phyloP scores from a whole-genome alignment of 2,797 vertebrate genomes.

The Cygnus olor region DNA sequence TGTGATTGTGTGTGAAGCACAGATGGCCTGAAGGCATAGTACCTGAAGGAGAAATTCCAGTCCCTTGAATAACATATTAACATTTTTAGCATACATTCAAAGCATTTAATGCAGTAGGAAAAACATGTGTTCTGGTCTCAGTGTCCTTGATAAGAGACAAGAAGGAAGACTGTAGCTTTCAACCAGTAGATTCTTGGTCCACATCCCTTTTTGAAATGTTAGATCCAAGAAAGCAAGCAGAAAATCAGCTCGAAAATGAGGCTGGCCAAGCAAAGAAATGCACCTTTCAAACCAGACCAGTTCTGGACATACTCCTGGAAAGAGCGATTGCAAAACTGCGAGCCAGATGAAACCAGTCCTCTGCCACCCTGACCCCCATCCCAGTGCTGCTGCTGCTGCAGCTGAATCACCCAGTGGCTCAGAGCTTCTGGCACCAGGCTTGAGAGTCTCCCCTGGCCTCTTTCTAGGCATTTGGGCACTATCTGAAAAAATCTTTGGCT shows the following conservation, averaged over 20 bases:
- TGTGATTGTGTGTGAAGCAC: conserved; percentile 66
- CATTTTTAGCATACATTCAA: conserved; percentile 66
- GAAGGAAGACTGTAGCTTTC: not conserved
- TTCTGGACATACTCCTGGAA: not conserved
- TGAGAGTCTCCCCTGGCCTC: not conserved
- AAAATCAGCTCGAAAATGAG: not conserved
- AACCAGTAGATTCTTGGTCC: not conserved
- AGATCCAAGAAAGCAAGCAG: not conserved
- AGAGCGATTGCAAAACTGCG: not conserved
- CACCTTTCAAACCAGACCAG: not conserved
- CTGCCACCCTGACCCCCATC: not conserved
- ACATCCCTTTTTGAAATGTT: not conserved
- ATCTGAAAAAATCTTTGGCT: not conserved
- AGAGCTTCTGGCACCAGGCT: not conserved
- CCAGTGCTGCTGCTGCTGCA: not conserved
- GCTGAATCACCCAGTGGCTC: not conserved
- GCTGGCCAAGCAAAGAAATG: not conserved
- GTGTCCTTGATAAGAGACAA: not conserved
- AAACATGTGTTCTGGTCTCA: not conserved
- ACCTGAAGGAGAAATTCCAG: conserved; percentile 75
- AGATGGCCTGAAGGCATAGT: conserved; percentile 66
- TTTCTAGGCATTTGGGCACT: not conserved
- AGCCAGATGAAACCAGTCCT: not conserved
- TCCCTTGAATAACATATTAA: conserved; percentile 56
- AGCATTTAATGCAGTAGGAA: not conserved